Conservation (phyloP, 1,140 invertebrate genomes). For the Drosophila orena region DNA sequence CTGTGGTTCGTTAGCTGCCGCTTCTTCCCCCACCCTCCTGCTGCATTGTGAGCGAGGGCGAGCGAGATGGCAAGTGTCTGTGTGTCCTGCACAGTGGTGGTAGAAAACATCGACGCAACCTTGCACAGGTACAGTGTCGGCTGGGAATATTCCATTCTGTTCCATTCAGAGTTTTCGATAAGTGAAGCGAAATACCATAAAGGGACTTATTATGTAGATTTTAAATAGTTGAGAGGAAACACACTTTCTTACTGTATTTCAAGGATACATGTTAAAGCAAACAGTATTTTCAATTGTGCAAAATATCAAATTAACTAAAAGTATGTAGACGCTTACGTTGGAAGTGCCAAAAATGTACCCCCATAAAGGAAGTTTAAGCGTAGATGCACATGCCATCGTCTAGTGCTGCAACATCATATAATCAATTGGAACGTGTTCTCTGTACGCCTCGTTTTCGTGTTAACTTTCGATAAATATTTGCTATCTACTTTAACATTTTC, state of each 20-base stretch:
- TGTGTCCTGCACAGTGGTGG: constrained; percentile 36
- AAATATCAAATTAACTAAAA: neutral
- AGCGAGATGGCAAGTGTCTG: constrained; percentile 34
- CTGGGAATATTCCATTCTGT: constrained; percentile 7
- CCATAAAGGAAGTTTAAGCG: neutral
- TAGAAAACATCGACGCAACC: constrained; percentile 29
- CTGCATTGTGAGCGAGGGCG: constrained; percentile 1
- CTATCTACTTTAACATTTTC: constrained; percentile 80
- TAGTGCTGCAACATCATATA: constrained; percentile 37
- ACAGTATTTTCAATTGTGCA: neutral
- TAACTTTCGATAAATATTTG: constrained; percentile 76
- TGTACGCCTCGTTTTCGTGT: constrained; percentile 51
- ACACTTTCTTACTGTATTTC: neutral
- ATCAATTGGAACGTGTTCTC: constrained; percentile 71
- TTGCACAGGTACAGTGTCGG: constrained; percentile 46
- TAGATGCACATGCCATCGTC: constrained; percentile 15
- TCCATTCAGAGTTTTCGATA: neutral
- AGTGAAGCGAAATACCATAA: neutral
- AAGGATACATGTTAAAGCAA: neutral
- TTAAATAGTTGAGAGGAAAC: neutral
- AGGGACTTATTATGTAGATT: neutral
- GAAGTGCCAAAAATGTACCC: neutral
- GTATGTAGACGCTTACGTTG: neutral
- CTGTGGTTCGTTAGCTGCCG: constrained; percentile 54
- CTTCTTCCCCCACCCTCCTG: neutral